Conservation (phyloP, 1,140 invertebrate genomes). For the Drosophila repletoides region DNA sequence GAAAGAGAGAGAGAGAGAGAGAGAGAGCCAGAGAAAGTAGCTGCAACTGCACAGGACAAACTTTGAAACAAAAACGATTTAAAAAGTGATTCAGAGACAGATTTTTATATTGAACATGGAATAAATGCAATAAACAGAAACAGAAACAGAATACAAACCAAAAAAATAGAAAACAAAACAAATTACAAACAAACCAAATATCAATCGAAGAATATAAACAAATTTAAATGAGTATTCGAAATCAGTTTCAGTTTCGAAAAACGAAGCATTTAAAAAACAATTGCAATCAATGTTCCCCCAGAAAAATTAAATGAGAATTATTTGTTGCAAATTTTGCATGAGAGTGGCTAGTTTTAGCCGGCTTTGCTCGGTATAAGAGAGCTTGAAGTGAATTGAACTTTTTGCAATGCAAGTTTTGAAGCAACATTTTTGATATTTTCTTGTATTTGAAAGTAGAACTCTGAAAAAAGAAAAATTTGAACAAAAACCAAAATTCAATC, state of each 20-base stretch:
- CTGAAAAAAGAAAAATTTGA: too few species aligned
- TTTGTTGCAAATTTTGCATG: too few species aligned
- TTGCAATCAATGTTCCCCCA: too few species aligned
- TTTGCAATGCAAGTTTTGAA: too few species aligned
- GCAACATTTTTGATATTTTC: too few species aligned
- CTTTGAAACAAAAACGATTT: conserved; percentile 76
- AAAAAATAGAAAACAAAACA: neutral
- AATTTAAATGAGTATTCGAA: neutral
- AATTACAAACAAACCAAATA: neutral
- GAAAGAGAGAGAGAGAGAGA: neutral
- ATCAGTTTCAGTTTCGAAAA: too few species aligned
- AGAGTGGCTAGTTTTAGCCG: too few species aligned
- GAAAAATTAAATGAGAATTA: too few species aligned
- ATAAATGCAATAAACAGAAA: conserved; percentile 15
- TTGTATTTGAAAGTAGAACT: too few species aligned
- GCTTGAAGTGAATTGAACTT: too few species aligned
- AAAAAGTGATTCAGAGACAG: conserved; percentile 72
- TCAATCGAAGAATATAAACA: conserved; percentile 9
- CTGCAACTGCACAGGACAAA: conserved; percentile 27
- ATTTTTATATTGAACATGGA: conserved; percentile 50
- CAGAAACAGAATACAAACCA: neutral
- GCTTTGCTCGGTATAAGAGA: too few species aligned
- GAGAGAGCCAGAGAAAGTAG: neutral
- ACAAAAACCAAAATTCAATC: neutral
- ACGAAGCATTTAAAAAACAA: neutral